Evolutionary conservation across 2,888 invertebrate species (phyloP).

Genomic region (Apeira syringaria): DNA sequence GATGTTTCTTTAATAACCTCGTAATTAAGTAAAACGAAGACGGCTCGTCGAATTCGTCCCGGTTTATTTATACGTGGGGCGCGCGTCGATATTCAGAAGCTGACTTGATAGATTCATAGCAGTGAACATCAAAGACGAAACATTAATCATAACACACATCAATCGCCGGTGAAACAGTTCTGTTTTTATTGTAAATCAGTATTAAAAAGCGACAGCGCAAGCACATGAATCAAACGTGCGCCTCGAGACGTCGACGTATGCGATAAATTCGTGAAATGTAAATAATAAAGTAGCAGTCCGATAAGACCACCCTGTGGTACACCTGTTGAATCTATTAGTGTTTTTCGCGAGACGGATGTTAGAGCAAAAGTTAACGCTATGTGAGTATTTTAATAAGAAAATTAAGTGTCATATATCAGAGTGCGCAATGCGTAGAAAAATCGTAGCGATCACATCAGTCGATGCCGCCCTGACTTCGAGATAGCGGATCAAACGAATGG

Average conservation of each 20-base stretch:
- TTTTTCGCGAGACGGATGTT: conserved; percentile 46
- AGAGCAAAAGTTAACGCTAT: conserved; percentile 51
- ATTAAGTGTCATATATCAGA: conserved; percentile 62
- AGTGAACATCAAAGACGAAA: conserved; percentile 77
- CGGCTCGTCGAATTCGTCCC: conserved; percentile 63
- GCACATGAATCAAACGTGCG: conserved; percentile 77
- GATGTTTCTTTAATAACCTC: conserved; percentile 71
- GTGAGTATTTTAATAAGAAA: conserved; percentile 47
- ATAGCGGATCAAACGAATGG: conserved; percentile 63
- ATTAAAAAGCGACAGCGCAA: conserved; percentile 80
- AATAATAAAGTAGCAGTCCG: conserved; percentile 67
- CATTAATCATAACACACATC: conserved; percentile 83
- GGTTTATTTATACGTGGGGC: conserved; percentile 72
- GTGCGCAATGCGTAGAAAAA: conserved; percentile 71
- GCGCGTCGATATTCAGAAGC: conserved; percentile 79
- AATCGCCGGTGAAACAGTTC: conserved; percentile 77
- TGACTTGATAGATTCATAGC: conserved; percentile 82
- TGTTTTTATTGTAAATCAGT: conserved; percentile 83
- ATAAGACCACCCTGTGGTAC: conserved; percentile 74
- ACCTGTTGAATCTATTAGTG: conserved; percentile 79
- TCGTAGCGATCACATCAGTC: conserved; percentile 56
- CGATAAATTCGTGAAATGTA: conserved; percentile 78
- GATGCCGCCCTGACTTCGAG: conserved; percentile 44
- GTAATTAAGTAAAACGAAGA: conserved; percentile 78
- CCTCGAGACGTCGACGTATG: conserved; percentile 75